Conservation (phyloP, 92 coral and sea anemone genomes). For the Zoanthus sansibaricus region DNA sequence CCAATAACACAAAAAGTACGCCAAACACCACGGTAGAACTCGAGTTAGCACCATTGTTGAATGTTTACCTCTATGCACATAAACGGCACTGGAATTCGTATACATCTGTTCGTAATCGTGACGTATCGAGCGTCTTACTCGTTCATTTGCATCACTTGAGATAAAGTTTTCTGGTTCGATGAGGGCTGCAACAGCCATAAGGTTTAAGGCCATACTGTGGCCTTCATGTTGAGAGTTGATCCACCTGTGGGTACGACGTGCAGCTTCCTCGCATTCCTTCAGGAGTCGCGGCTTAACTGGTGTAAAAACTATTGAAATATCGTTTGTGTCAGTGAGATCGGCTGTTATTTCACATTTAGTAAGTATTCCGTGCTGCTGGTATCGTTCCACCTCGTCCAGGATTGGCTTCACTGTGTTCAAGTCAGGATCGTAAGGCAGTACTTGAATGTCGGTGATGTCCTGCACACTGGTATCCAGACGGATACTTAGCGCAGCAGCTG, state of each 20-base stretch:
- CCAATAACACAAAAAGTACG: constrained; percentile 3
- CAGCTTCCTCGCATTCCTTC: constrained; percentile 69
- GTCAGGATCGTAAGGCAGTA: constrained; percentile 47
- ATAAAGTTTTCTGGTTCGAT: constrained; percentile 22
- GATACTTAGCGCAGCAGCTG: constrained; percentile 80
- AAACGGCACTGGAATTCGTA: constrained; percentile 26
- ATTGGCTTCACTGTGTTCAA: constrained; percentile 63
- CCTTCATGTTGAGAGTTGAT: constrained; percentile 70
- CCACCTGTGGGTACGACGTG: constrained; percentile 50
- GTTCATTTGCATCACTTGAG: constrained; percentile 8
- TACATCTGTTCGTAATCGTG: constrained; percentile 59
- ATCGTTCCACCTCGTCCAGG: constrained; percentile 55
- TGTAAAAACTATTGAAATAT: constrained; percentile 67
- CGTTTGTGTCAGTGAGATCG: constrained; percentile 83
- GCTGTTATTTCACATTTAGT: constrained; percentile 73
- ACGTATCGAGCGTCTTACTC: constrained; percentile 34
- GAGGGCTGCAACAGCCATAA: constrained; percentile 77
- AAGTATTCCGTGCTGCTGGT: constrained; percentile 47
- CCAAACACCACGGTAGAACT: constrained; percentile 31
- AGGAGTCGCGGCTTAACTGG: constrained; percentile 62
- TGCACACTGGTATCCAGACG: constrained; percentile 75
- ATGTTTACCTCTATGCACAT: background rate
- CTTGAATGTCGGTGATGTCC: constrained; percentile 62
- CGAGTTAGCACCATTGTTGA: background rate
- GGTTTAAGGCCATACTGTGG: constrained; percentile 58